Conservation (phyloP, 2,113 vertebrate genomes). For the Saimiri boliviensis region DNA sequence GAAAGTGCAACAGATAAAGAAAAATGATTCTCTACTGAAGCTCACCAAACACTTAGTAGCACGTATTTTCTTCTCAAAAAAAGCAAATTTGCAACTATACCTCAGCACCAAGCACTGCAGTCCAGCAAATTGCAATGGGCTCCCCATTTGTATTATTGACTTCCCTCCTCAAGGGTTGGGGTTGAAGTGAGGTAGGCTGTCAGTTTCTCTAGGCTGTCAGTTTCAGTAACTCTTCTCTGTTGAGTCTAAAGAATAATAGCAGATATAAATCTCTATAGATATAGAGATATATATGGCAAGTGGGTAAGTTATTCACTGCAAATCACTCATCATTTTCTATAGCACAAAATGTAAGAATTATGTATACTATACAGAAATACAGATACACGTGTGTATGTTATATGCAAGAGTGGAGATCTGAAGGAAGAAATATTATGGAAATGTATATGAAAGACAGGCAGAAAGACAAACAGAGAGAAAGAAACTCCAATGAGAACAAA, state of each 20-base stretch:
- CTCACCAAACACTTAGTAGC: background rate
- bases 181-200: background rate
- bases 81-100: background rate
- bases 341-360: background rate
- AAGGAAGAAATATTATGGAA: background rate
- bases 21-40: background rate
- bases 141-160: background rate
- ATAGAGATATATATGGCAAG: background rate
- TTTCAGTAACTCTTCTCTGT: background rate
- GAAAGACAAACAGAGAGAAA: background rate
- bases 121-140: background rate
- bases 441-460: background rate
- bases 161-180: background rate
- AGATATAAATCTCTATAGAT: background rate
- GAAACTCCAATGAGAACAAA: background rate
- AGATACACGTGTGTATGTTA: background rate
- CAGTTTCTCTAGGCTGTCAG: background rate
- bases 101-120: background rate
- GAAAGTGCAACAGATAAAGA: conserved; percentile 33
- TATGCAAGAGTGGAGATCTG: background rate
- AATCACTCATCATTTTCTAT: background rate
- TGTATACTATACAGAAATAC: background rate
- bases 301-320: background rate
- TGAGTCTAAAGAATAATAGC: background rate
- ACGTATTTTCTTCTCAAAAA: conserved; percentile 32